Evolutionary conservation across 2,888 invertebrate genomes (phyloP).

Genomic region (Apamea anceps): DNA sequence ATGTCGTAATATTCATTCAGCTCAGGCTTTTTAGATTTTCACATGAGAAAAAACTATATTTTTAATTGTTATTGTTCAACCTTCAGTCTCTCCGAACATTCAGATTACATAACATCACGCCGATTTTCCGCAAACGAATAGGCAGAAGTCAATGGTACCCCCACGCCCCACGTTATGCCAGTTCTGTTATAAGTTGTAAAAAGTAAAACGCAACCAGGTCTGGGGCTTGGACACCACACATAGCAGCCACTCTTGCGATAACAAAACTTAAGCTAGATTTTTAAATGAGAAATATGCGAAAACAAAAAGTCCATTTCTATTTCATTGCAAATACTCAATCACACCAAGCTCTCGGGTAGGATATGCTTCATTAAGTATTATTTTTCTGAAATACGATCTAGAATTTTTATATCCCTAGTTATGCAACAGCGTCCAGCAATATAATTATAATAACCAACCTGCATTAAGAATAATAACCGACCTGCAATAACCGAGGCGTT

Average conservation of each 20-base stretch:
- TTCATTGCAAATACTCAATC: not conserved
- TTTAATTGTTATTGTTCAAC: not conserved
- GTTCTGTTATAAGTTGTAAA: not conserved
- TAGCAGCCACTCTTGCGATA: not conserved
- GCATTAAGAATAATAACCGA: conserved; percentile 24
- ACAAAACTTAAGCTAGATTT: too few relatives aligned
- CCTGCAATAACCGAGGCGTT: not conserved
- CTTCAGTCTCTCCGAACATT: not conserved
- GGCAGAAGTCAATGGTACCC: too few relatives aligned
- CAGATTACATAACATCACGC: not conserved
- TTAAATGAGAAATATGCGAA: not conserved
- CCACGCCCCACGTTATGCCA: too few relatives aligned
- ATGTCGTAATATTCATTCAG: conserved; percentile 10
- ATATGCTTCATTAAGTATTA: not conserved
- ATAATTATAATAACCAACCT: not conserved
- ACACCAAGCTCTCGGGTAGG: not conserved
- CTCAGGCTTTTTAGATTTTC: not conserved
- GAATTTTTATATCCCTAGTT: not conserved
- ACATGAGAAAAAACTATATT: not conserved
- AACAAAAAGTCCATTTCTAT: not conserved
- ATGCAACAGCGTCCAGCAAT: not conserved
- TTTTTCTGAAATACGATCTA: not conserved
- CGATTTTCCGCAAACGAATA: rapidly evolving
- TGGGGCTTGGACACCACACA: not conserved
- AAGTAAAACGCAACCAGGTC: not conserved